phyloP scores from a whole-genome alignment of 1,140 invertebrate species.

The Potamilus streckersoni region DNA sequence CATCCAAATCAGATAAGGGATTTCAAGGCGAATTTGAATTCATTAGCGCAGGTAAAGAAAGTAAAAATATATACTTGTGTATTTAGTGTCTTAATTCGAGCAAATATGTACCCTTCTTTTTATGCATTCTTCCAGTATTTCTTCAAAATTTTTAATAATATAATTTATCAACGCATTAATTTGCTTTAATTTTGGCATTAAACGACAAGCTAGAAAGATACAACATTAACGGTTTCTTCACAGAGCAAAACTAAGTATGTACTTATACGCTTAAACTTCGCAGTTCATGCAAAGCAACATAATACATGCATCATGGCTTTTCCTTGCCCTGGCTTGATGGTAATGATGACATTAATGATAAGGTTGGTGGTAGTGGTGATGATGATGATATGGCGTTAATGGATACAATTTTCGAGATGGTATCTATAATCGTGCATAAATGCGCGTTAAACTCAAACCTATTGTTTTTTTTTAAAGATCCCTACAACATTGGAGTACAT shows the following conservation, averaged over 20 bases:
- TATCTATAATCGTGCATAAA: not conserved
- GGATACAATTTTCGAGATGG: not conserved
- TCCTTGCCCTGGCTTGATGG: no score
- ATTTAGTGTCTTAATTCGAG: not conserved
- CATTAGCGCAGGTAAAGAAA: slow-evolving; percentile 89
- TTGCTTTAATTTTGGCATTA: not conserved
- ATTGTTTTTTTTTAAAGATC: slow-evolving; percentile 66
- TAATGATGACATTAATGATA: no score
- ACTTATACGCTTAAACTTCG: no score
- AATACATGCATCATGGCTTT: no score
- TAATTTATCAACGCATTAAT: not conserved
- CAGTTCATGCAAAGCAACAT: no score
- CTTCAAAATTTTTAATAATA: not conserved
- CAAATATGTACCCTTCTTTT: not conserved
- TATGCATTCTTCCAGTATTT: no score
- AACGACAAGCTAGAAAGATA: not conserved
- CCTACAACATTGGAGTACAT: slow-evolving; percentile 87
- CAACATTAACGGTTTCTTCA: not conserved
- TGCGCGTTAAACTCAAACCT: not conserved
- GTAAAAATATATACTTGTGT: not conserved
- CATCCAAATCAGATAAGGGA: slow-evolving; percentile 72
- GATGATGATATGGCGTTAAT: no score
- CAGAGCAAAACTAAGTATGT: not conserved
- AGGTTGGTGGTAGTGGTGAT: no score
- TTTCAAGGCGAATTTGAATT: slow-evolving; percentile 48